These are phyloP conservation scores for Sigmodon hispidus DNA, from an alignment of 2,113 vertebrate genomes.

Conservation along the genomic window DNA sequence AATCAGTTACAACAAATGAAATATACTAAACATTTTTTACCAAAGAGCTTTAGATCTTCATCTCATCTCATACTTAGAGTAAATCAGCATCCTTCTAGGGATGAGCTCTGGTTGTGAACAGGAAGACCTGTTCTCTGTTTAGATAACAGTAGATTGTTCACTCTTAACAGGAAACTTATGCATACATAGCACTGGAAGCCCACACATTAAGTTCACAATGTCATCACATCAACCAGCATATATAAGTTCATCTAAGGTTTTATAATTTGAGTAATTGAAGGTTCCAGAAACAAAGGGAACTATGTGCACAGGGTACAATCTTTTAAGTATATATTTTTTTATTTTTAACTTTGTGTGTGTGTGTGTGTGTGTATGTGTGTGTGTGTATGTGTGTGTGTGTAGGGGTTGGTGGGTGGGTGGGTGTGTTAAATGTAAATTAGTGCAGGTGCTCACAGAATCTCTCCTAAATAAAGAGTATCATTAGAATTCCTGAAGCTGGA, in stretches of 20 bases:
- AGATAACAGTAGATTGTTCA: not conserved
- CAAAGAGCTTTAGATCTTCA: not conserved
- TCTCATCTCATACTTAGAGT: not conserved
- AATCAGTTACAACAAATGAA: not conserved
- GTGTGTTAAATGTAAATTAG: too few relatives aligned
- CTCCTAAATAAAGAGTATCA: too few relatives aligned
- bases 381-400: not conserved
- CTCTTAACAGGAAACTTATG: not conserved
- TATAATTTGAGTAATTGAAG: not conserved
- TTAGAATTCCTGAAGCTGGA: not conserved
- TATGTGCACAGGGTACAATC: not conserved
- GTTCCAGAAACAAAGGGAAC: not conserved
- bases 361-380: not conserved
- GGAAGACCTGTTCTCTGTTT: not conserved
- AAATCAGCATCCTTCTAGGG: not conserved
- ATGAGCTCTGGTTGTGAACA: accelerated
- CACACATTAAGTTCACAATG: not conserved
- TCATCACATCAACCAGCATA: not conserved
- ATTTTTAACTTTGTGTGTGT: not conserved
- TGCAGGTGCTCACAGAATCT: not conserved
- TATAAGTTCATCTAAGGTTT: not conserved
- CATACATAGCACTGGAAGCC: not conserved
- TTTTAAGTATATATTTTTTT: not conserved
- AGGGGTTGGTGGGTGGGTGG: too few relatives aligned
- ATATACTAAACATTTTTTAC: not conserved